phyloP scores from a whole-genome alignment of 1,140 invertebrate genomes.

The Drosophila nannoptera region DNA sequence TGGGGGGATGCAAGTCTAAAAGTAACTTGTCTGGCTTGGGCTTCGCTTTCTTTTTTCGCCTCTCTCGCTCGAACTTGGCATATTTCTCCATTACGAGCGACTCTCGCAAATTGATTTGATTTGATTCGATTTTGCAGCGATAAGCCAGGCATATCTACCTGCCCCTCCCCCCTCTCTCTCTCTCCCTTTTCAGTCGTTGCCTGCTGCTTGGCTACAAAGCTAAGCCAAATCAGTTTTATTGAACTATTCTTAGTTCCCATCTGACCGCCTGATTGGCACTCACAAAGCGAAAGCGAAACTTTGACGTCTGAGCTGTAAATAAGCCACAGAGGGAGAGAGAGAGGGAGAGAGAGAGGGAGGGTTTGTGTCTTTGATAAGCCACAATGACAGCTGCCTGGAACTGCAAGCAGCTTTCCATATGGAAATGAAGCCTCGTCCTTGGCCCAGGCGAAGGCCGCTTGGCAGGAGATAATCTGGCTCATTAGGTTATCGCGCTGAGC shows the following conservation, averaged over 20 bases:
- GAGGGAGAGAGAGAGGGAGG: too few species aligned
- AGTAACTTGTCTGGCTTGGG: constrained; percentile 3
- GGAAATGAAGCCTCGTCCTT: too few species aligned
- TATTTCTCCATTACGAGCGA: constrained; percentile 70
- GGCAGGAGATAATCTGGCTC: too few species aligned
- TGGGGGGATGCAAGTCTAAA: neutral
- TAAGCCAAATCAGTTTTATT: neutral
- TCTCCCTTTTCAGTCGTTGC: constrained; percentile 9
- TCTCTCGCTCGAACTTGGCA: constrained; percentile 44
- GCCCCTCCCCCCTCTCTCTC: neutral
- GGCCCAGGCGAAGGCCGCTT: too few species aligned
- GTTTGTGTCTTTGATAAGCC: neutral
- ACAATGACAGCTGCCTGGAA: neutral
- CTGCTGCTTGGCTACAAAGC: neutral
- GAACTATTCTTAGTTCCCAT: neutral
- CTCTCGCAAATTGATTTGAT: constrained; percentile 73
- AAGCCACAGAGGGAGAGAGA: too few species aligned
- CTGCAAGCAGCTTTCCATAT: too few species aligned
- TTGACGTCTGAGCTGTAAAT: too few species aligned
- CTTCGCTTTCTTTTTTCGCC: neutral
- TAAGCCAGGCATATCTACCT: constrained; percentile 38
- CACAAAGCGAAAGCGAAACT: constrained; percentile 1
- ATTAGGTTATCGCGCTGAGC: too few species aligned
- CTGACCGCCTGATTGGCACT: constrained; percentile 4
- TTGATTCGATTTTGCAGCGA: constrained; percentile 74